These are phyloP conservation scores for Nemurella pictetii DNA, from an alignment of 2,888 invertebrate species.

Conservation along the genomic window DNA sequence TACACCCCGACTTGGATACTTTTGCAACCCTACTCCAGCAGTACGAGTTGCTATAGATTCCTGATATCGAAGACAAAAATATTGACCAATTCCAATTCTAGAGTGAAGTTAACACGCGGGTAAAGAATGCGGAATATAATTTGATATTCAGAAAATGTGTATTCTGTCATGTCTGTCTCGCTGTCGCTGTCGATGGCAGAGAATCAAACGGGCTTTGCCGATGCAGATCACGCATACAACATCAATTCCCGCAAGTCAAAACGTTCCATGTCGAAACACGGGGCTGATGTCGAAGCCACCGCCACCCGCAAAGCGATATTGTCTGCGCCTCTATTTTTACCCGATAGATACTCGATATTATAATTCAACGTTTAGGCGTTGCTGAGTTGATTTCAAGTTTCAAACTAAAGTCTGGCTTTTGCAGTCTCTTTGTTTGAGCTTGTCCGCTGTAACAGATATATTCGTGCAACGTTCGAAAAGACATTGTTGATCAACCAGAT, in stretches of 20 bases:
- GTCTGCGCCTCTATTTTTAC: background rate
- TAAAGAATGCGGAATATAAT: slow-evolving; percentile 5
- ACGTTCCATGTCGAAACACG: background rate
- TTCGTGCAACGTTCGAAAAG: too few relatives aligned
- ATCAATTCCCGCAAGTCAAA: slow-evolving; percentile 13
- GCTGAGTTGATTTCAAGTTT: background rate
- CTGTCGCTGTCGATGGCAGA: slow-evolving; percentile 26
- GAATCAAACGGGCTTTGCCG: slow-evolving; percentile 15
- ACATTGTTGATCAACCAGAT: too few relatives aligned
- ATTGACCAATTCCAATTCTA: slow-evolving; percentile 10
- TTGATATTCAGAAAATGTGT: slow-evolving; percentile 31
- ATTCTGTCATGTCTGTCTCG: slow-evolving; percentile 20
- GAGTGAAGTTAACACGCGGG: background rate
- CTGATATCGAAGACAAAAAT: background rate
- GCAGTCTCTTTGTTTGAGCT: too few relatives aligned
- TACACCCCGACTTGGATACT: background rate
- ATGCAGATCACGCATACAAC: slow-evolving; percentile 13
- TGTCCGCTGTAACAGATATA: too few relatives aligned
- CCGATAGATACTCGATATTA: background rate
- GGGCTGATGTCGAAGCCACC: background rate
- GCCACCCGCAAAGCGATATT: background rate
- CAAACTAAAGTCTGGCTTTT: too few relatives aligned
- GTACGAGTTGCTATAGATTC: background rate
- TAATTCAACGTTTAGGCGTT: background rate
- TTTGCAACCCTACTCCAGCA: background rate